Evolutionary conservation across 2,797 vertebrate genomes (phyloP), one percentile per base, ranked within the genome.

Genomic region (Sciaenops ocellatus): DNA sequence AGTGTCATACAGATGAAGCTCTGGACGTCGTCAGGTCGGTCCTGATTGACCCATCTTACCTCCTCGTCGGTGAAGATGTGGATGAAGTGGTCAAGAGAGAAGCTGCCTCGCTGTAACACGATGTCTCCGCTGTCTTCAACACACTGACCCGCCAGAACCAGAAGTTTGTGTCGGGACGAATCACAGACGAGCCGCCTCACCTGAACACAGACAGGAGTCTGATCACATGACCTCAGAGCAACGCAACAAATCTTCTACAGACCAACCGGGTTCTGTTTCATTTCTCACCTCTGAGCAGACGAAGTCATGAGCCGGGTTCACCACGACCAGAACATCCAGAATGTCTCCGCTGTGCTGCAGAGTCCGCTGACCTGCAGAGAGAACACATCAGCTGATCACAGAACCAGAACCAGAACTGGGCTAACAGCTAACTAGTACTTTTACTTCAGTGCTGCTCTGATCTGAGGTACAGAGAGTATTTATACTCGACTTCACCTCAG

Each of bases 81-180:
- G 79, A 97, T 90, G 54, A 99, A 94, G 57, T 99, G 96, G 22
- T 87, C 84, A 22, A 96, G 77, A 0, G 96, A 97, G 87, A 99
- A 99, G 66, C 91, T 91, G 55, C 97, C 97, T 0, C 86, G 96
- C 90, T 98, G 97, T 5, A 99, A 85, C 61, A 98, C 95, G 34
- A 99, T 91, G 85, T 98, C 97, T 26, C 98, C 97, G 0, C 95
- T 95, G 44, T 91, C 93, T 85, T 98, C 97, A 30, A 97, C 90
- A 44, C 95, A 97, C 73, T 96, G 97, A 55, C 98, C 97, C 0
- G 96, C 96, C 0, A 99, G 94, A 74, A 99, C 94, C 89, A 99
- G 83, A 83, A 99, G 95, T 76, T 99, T 99, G 87, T 97, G 95
- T 54, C 88, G 92, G 0, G 97, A 96, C 0, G 94, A 81, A 1